Evolutionary conservation across 2,113 vertebrate species (phyloP).

Genomic region (Dipodomys stephensi): DNA sequence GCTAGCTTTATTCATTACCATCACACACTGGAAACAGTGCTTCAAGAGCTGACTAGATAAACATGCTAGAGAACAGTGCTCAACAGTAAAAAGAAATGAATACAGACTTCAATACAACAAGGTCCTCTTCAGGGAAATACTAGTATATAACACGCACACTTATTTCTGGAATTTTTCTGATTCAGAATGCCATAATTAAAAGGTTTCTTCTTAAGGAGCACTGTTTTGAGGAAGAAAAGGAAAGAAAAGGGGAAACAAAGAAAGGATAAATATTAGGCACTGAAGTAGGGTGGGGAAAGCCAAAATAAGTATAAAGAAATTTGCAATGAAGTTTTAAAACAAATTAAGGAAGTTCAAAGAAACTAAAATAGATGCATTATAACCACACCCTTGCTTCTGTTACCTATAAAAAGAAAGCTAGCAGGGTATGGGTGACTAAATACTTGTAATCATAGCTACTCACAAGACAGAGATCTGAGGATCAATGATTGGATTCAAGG

Average conservation of each 20-base stretch:
- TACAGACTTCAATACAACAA: background rate
- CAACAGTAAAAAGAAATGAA: background rate
- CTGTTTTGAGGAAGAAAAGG: background rate
- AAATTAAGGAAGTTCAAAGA: constrained; percentile 69
- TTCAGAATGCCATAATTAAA: background rate
- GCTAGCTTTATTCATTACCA: background rate
- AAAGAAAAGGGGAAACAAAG: background rate
- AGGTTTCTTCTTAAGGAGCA: constrained; percentile 25
- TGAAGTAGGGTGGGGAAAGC: too few species aligned
- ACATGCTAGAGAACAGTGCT: background rate
- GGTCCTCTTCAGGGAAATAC: background rate
- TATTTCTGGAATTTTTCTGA: background rate
- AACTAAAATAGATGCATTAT: constrained; percentile 61
- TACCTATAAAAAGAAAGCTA: background rate
- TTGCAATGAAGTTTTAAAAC: constrained; percentile 57
- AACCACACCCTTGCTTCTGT: constrained; percentile 58
- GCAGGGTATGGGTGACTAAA: too few species aligned
- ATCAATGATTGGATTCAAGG: too few species aligned
- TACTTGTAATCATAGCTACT: too few species aligned
- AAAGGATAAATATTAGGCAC: background rate
- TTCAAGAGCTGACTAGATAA: constrained; percentile 6
- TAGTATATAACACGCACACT: background rate
- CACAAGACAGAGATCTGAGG: too few species aligned
- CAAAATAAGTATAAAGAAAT: constrained; percentile 45
- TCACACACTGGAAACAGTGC: background rate